These are phyloP conservation scores for Thymallus thymallus DNA, from an alignment of 2,113 vertebrate species.

Conservation along the genomic window DNA sequence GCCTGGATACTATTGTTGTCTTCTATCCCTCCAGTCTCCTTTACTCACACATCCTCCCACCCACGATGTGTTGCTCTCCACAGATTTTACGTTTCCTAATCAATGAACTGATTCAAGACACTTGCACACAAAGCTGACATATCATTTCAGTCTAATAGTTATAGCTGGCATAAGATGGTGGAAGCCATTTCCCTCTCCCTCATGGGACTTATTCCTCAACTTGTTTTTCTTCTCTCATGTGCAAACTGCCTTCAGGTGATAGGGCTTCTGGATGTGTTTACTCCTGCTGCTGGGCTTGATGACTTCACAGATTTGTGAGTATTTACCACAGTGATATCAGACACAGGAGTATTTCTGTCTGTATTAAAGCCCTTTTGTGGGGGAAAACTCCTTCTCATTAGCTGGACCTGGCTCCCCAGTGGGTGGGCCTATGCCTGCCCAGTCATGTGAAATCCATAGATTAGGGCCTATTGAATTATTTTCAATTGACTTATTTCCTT, in stretches of 20 bases:
- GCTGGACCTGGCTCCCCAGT: no score
- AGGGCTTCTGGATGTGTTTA: constrained; percentile 91
- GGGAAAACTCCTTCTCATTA: no score
- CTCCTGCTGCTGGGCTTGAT: constrained; percentile 79
- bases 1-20: no score
- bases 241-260: constrained; percentile 80
- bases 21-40: no score
- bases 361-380: no score
- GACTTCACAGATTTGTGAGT: constrained; percentile 92
- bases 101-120: no score
- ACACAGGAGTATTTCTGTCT: no score
- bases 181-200: background rate
- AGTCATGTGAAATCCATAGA: no score
- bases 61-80: background rate
- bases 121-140: background rate
- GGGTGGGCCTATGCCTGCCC: no score
- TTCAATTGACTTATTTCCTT: no score
- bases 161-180: background rate
- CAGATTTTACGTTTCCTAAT: background rate
- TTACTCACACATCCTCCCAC: background rate
- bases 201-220: background rate
- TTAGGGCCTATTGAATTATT: no score
- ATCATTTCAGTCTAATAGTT: background rate
- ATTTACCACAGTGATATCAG: constrained; percentile 6
- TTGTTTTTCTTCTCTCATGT: constrained; percentile 24